Conservation (phyloP, 2,797 vertebrate genomes). For the Florisuga fusca region DNA sequence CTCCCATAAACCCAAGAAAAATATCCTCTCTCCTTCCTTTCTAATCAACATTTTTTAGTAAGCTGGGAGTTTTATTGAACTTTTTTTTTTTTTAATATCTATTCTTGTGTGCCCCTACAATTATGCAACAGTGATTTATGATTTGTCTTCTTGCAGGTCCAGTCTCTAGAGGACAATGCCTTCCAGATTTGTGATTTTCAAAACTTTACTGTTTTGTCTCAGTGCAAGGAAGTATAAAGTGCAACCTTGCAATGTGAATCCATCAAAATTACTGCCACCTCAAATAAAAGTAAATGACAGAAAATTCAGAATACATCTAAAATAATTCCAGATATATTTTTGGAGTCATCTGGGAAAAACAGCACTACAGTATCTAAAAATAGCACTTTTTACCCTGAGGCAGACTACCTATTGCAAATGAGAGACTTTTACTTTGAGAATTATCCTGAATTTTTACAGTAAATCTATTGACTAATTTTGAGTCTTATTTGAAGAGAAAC, state of each 20-base stretch:
- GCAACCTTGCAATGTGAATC: conserved; percentile 15
- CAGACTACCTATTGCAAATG: background rate
- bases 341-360: background rate
- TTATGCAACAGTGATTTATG: background rate
- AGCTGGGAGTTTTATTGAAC: background rate
- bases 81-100: background rate
- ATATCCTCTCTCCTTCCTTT: background rate
- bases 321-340: conserved; percentile 41
- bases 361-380: background rate
- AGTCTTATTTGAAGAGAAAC: background rate
- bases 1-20: background rate
- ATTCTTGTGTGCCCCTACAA: background rate
- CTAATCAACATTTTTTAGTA: background rate
- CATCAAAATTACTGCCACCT: conserved; percentile 31
- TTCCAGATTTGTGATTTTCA: background rate
- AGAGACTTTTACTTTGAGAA: background rate
- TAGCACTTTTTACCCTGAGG: background rate
- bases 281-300: conserved; percentile 39
- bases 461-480: background rate
- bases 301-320: conserved; percentile 11
- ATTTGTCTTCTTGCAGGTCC: background rate
- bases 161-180: background rate
- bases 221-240: conserved; percentile 8
- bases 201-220: conserved; percentile 1
- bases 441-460: background rate